Conservation (phyloP, 2,888 invertebrate species). For the Rutpela maculata region DNA sequence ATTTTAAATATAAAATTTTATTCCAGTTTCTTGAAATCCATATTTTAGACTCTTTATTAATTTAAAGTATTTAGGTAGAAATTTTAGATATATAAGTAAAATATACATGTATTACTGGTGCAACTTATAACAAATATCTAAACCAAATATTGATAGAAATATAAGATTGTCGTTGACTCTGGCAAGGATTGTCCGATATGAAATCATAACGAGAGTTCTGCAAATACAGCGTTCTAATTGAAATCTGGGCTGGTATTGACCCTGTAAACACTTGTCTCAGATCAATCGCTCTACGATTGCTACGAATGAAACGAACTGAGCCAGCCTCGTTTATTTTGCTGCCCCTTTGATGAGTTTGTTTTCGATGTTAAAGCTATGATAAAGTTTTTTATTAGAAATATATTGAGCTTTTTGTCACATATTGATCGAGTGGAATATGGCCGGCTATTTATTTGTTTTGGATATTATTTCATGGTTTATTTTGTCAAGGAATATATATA, state of each 20-base stretch:
- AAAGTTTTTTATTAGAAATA: slow-evolving; percentile 67
- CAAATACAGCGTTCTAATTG: slow-evolving; percentile 74
- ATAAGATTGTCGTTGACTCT: slow-evolving; percentile 65
- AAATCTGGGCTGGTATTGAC: slow-evolving; percentile 74
- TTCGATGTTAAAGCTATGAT: slow-evolving; percentile 68
- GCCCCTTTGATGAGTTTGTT: slow-evolving; percentile 70
- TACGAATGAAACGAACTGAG: slow-evolving; percentile 64
- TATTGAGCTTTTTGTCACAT: slow-evolving; percentile 55
- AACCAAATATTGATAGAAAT: slow-evolving; percentile 55
- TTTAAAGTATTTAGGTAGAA: not conserved
- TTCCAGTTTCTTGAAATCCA: not conserved
- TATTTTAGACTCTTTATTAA: not conserved
- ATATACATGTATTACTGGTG: not conserved
- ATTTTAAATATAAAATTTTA: not conserved
- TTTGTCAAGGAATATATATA: slow-evolving; percentile 40
- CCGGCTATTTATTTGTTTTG: slow-evolving; percentile 47
- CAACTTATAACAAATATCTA: slow-evolving; percentile 42
- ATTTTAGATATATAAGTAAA: not conserved
- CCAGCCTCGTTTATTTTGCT: slow-evolving; percentile 66
- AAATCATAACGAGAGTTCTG: slow-evolving; percentile 74
- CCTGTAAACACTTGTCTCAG: slow-evolving; percentile 73
- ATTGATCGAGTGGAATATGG: slow-evolving; percentile 39
- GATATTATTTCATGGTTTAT: slow-evolving; percentile 46
- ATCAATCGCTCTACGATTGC: slow-evolving; percentile 70
- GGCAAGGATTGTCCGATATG: slow-evolving; percentile 71